Evolutionary conservation across 2,113 vertebrate species (phyloP), one percentile per base, ranked within the genome.

Genomic region (Ailuropoda melanoleuca): DNA sequence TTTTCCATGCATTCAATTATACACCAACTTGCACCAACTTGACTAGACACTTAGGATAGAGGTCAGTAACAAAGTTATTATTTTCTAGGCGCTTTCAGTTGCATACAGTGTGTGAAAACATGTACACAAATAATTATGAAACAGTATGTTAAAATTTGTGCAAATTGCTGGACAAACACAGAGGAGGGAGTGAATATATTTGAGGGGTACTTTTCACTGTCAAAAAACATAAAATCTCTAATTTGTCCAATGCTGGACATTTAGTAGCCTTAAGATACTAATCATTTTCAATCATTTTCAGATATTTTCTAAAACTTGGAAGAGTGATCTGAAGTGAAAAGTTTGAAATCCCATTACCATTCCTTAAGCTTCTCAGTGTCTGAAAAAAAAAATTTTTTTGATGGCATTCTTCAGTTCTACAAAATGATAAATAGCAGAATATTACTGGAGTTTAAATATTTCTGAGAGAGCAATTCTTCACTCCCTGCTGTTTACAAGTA

Each of bases 401-500:
- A 98, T 97, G 80, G 94, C 89, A 95, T 92, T 98, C 89, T 98
- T 97, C 90, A 97, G 66, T 95, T 96, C 37, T 93, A 80, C 24
- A 94, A 97, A 98, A 98, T 98, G 98, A 99, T 98, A 98, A 98
- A 98, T 98, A 96, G 95, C 75, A 97, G 92, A 98, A 98, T 98
- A 98, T 98, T 98, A 97, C 97, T 97, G 70, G 97, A 98, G 98
- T 99, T 99, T 99, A 99, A 99, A 98, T 99, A 99, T 98, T 98
- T 99, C 97, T 98, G 93, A 98, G 82, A 97, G 85, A 89, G 66
- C 88, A 98, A 98, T 99, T 98, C 98, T 98, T 99, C 97, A 98
- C 97, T 98, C 98, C 98, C 98, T 98, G 97, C 98, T 99, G 98
- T 99, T 99, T 99, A 99, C 98, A 99, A 98, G 98, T 98, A 98